phyloP scores from a whole-genome alignment of 1,140 invertebrate species.

The Psix sp. region DNA sequence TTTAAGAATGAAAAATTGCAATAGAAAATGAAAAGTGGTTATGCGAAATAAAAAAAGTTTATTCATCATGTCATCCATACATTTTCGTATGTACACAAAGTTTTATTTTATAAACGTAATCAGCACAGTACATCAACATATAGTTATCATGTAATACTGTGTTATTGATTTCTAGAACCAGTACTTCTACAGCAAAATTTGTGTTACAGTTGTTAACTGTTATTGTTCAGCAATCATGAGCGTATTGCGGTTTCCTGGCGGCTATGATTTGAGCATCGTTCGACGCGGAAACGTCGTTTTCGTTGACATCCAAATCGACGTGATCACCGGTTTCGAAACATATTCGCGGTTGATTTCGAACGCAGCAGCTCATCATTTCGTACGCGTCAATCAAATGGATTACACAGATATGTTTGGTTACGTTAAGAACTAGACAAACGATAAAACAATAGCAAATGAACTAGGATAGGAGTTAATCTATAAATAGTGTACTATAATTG shows the following conservation, averaged over 20 bases:
- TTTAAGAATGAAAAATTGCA: too few relatives aligned
- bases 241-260: conserved; percentile 38
- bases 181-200: conserved; percentile 35
- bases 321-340: too few relatives aligned
- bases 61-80: conserved; percentile 37
- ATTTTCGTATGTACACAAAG: conserved; percentile 59
- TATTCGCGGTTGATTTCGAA: conserved; percentile 6
- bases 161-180: conserved; percentile 46
- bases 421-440: conserved; percentile 51
- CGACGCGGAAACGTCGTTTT: neutral
- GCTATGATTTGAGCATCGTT: conserved; percentile 10
- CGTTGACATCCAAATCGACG: neutral
- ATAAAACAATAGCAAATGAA: conserved; percentile 40
- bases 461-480: conserved; percentile 47
- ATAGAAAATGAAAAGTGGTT: neutral
- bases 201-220: conserved; percentile 36
- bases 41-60: conserved; percentile 46
- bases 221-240: conserved; percentile 41
- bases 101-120: conserved; percentile 59
- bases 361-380: conserved; percentile 29
- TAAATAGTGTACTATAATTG: conserved; percentile 51
- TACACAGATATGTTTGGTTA: conserved; percentile 50
- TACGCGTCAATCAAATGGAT: conserved; percentile 45
- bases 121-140: conserved; percentile 57
- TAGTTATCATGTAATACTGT: conserved; percentile 58